Base-by-base conservation (phyloP, 2,797 vertebrate genomes). In the Myripristis jacobus region DNA sequence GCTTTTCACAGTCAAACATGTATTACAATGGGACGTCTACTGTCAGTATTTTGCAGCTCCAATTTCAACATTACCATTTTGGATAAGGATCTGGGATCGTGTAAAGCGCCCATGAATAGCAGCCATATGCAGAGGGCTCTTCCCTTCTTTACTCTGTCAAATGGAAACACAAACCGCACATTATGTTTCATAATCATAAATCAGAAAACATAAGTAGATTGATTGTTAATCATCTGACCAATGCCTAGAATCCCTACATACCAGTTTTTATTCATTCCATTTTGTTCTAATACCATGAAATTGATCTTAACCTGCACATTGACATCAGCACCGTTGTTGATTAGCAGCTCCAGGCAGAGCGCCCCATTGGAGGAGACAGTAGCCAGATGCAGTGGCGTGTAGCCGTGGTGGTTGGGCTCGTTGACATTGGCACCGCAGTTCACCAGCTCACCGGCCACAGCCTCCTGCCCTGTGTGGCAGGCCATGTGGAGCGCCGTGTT, bases 401-500 rank as follows among this genome's bases (percentile, higher is more conserved):
- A 96, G 80, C 96, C 96, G 10, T 93, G 91, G 74, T 91, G 80
- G 38, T 98, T 99, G 8, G 95, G 94, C 88, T 96, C 96, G 89
- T 97, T 97, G 75, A 98, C 96, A 63, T 96, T 96, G 84, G 98
- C 96, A 8, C 98, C 97, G 0, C 91, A 94, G 72, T 98, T 98
- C 65, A 99, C 95, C 90, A 99, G 93, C 85, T 98, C 97, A 0
- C 94, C 93, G 78, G 96, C 96, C 85, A 97, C 96, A 0, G 94
- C 91, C 56, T 97, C 97, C 80, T 97, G 96, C 18, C 98, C 97
- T 74, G 91, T 95, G 91, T 97, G 95, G 86, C 98, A 99, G 63
- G 96, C 96, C 57, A 98, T 96, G 90, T 98, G 97, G 83, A 98
- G 95, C n/a, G 96, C 96, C 18, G 96, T 96, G 94, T 97, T 98